These are phyloP conservation scores for Hyla sarda DNA, from an alignment of 2,113 vertebrate genomes.

Conservation along the genomic window DNA sequence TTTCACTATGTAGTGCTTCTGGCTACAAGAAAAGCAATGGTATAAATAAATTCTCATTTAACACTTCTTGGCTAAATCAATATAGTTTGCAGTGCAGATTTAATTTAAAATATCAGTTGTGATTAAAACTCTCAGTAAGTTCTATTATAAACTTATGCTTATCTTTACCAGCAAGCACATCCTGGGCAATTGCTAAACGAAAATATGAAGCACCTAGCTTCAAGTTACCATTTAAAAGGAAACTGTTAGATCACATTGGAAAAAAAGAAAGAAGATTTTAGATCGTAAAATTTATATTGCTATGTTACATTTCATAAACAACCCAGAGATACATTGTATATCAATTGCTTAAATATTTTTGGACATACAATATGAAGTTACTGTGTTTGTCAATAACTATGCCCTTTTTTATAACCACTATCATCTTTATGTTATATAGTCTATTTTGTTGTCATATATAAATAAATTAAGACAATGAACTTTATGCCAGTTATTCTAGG, in stretches of 20 bases:
- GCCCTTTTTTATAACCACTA: background rate
- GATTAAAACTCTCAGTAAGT: constrained; percentile 29
- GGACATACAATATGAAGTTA: background rate
- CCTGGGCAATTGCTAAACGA: constrained; percentile 11
- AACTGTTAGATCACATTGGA: background rate
- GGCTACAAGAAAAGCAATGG: constrained; percentile 40
- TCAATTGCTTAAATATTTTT: background rate
- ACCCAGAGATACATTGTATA: background rate
- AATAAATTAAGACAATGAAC: no score
- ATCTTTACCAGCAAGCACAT: constrained; percentile 4
- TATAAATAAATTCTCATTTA: constrained; percentile 52
- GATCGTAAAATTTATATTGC: background rate
- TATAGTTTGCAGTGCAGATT: constrained; percentile 30
- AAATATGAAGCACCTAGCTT: constrained; percentile 10
- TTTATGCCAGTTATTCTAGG: no score
- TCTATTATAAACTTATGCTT: constrained; percentile 26
- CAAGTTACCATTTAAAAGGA: background rate
- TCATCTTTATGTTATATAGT: no score
- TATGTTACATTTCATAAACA: background rate
- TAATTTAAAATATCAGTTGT: constrained; percentile 43
- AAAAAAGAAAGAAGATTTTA: background rate
- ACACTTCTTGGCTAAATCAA: constrained; percentile 49
- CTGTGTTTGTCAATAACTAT: background rate
- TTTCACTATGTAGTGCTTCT: constrained; percentile 44
- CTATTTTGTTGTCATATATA: no score